Evolutionary conservation across 2,888 invertebrate species (phyloP).

Genomic region (Microchrysa polita): DNA sequence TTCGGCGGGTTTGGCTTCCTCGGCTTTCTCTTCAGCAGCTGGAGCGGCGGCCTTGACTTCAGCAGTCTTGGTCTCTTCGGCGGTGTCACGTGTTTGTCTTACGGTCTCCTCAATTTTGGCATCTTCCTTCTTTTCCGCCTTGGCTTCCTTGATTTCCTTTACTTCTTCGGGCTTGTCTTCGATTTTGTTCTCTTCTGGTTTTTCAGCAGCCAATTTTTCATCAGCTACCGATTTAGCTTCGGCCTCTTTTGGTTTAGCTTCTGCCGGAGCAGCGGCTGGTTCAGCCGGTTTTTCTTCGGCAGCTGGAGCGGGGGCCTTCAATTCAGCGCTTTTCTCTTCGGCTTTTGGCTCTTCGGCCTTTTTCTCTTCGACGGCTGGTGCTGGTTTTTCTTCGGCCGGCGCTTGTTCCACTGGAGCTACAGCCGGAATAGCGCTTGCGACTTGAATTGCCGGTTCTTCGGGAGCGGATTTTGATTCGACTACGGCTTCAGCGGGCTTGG

Average conservation of each 20-base stretch:
- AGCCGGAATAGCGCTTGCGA: conserved; percentile 36
- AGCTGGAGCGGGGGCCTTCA: conserved; percentile 51
- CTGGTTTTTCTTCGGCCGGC: conserved; percentile 50
- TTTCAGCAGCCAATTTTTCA: conserved; percentile 22
- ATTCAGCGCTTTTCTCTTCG: conserved; percentile 49
- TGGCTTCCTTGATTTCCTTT: conserved; percentile 51
- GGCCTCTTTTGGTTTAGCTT: conserved; percentile 51
- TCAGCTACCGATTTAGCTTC: conserved; percentile 50
- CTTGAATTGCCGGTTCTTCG: conserved; percentile 31
- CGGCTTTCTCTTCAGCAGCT: conserved; percentile 57
- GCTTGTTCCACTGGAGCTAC: conserved; percentile 51
- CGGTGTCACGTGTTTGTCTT: conserved; percentile 55
- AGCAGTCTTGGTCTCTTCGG: conserved; percentile 51
- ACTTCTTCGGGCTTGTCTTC: conserved; percentile 48
- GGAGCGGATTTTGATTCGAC: conserved; percentile 54
- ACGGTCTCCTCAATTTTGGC: conserved; percentile 52
- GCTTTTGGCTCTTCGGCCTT: conserved; percentile 50
- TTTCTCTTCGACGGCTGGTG: conserved; percentile 48
- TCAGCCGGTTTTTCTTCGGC: conserved; percentile 49
- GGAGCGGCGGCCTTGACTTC: conserved; percentile 58
- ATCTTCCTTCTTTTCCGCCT: conserved; percentile 34
- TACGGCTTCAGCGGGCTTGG: conserved; percentile 47
- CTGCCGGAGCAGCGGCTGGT: conserved; percentile 25
- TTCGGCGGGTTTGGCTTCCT: conserved; percentile 56
- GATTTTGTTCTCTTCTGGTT: conserved; percentile 47